A percentile compares a stretch with the other conserved stretches of the same genome.
phyloP scores from a whole-genome alignment of 2,888 invertebrate genomes.

The Aromia moschata region DNA sequence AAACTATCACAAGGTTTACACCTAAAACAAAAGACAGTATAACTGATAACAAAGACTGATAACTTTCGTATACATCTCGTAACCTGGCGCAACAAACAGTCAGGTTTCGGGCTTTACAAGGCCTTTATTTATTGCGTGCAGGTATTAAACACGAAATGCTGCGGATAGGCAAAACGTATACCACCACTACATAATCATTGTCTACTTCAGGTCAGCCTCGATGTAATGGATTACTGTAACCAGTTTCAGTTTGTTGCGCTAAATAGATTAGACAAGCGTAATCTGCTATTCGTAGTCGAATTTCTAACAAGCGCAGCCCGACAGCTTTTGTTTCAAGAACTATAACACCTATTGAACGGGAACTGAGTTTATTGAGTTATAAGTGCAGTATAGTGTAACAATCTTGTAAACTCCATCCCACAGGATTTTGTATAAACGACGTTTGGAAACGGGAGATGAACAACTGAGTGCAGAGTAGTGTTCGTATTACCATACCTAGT shows the following conservation, averaged over 20 bases:
- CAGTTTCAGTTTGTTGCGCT: background rate
- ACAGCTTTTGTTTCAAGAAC: background rate
- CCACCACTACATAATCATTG: background rate
- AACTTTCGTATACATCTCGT: too few species aligned
- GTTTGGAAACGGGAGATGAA: too few species aligned
- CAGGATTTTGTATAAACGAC: background rate
- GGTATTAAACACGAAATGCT: too few species aligned
- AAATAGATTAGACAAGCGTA: background rate
- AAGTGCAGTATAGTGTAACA: background rate
- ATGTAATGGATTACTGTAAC: constrained; percentile 1
- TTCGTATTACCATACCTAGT: too few species aligned
- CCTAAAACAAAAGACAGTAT: too few species aligned
- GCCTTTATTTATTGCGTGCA: too few species aligned
- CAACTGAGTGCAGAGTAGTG: too few species aligned
- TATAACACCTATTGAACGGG: background rate
- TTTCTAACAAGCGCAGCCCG: constrained; percentile 1
- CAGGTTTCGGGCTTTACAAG: too few species aligned
- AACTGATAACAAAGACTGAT: too few species aligned
- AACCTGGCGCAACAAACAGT: too few species aligned
- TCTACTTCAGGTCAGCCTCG: background rate
- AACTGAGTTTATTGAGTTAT: background rate
- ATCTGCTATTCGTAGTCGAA: background rate
- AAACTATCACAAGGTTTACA: too few species aligned
- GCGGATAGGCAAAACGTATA: too few species aligned
- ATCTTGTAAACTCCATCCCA: background rate